phyloP scores from a whole-genome alignment of 2,888 invertebrate species.

The Ophion ellenae region DNA sequence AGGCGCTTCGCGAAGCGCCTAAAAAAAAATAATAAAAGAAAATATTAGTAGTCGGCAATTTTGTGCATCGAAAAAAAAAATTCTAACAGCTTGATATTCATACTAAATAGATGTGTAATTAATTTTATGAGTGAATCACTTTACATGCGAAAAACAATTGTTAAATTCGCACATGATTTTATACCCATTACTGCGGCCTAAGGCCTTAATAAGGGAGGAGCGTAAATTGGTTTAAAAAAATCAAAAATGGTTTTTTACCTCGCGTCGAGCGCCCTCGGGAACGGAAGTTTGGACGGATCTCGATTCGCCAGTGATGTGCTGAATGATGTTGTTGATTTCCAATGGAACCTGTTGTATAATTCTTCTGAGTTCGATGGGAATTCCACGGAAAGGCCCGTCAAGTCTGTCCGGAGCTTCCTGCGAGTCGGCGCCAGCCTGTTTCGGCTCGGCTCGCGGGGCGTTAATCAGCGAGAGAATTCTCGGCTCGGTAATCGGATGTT shows the following conservation, averaged over 20 bases:
- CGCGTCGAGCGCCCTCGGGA: slow-evolving; percentile 78
- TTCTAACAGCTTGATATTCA: too few species aligned
- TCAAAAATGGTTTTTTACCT: slow-evolving; percentile 74
- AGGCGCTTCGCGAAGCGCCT: too few species aligned
- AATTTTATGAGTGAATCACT: too few species aligned
- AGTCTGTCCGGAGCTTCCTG: slow-evolving; percentile 75
- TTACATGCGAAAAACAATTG: too few species aligned
- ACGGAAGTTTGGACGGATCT: slow-evolving; percentile 73
- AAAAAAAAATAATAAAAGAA: too few species aligned
- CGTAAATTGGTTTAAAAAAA: too few species aligned
- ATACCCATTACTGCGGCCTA: too few species aligned
- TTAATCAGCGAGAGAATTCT: slow-evolving; percentile 76
- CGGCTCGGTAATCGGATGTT: slow-evolving; percentile 74
- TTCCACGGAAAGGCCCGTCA: slow-evolving; percentile 80
- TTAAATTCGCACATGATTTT: too few species aligned
- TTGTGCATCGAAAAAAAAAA: too few species aligned
- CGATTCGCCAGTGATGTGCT: slow-evolving; percentile 77
- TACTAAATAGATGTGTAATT: too few species aligned
- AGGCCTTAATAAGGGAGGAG: too few species aligned
- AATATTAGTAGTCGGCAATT: too few species aligned
- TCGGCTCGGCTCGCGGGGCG: slow-evolving; percentile 74
- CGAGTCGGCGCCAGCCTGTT: slow-evolving; percentile 51
- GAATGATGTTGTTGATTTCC: slow-evolving; percentile 80
- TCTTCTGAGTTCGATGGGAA: slow-evolving; percentile 80
- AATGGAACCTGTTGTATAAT: slow-evolving; percentile 80